Evolutionary conservation across 2,797 vertebrate species (phyloP), one percentile per base, ranked within the genome.

Genomic region (Pangasius larnaudii): DNA sequence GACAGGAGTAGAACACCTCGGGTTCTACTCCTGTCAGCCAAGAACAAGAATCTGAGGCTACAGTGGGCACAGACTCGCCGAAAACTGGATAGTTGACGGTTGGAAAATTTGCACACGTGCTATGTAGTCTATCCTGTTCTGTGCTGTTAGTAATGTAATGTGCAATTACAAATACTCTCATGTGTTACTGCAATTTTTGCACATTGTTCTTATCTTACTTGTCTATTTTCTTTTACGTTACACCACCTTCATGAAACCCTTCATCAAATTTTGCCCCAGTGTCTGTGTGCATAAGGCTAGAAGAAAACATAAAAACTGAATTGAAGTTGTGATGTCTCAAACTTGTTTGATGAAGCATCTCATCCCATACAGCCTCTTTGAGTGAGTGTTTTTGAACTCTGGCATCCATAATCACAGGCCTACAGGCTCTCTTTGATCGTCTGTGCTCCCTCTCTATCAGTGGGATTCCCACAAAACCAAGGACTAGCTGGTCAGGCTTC

Each of bases 351-450:
- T 74, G 49, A 56, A 56, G 49, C 19, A 16, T 63, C 85, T 87
- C 39, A 86, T 86, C 84, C 83, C 84, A 85, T 83, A 71, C 63
- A 53, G 65, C 46, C 88, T 61, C 72, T 86, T 87, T 42, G 74
- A 83, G 39, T 33, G 42, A 86, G 51, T 2, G 79, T 85, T 89
- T 90, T 91, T 84, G 87, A 90, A 85, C 83, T 91, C 88, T 11
- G 84, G 74, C 89, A 91, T 87, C 88, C 88, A 92, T 92, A 93
- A 93, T 91, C 85, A 86, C 78, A 85, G 88, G 86, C 89, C 67
- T 85, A 69, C 84, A 78, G 88, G 65, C 71, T 85, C 84, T 59
- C 90, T 94, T 94, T 94, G 92, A 94, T 94, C 92, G 89, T 89
- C 88, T 39, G 33, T 59, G 85, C 82, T 67, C 59, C 46, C n/a